phyloP scores from a whole-genome alignment of 1,140 invertebrate species.

The Oryzaephilus surinamensis region DNA sequence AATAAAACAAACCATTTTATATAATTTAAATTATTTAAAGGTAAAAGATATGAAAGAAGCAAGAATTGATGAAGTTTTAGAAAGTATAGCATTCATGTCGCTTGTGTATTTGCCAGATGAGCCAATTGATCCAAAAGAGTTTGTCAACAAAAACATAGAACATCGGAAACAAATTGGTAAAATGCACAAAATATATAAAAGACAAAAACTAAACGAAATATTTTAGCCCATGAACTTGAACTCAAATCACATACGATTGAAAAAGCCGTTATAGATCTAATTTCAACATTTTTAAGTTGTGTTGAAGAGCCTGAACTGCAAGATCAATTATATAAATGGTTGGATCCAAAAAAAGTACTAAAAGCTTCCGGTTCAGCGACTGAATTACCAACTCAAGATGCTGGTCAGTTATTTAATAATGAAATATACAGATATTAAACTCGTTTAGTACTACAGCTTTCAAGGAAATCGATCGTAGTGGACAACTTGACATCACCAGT shows the following conservation, averaged over 20 bases:
- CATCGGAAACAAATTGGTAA: slow-evolving; percentile 42
- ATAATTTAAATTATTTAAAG: slow-evolving; percentile 24
- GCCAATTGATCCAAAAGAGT: slow-evolving; percentile 51
- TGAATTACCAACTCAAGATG: slow-evolving; percentile 42
- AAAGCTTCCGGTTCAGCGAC: slow-evolving; percentile 45
- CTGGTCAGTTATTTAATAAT: slow-evolving; percentile 33
- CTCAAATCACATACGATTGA: slow-evolving; percentile 51
- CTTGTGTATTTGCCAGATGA: slow-evolving; percentile 55
- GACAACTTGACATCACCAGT: slow-evolving; percentile 44
- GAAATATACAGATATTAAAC: not conserved
- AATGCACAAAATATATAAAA: slow-evolving; percentile 1
- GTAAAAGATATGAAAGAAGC: slow-evolving; percentile 66
- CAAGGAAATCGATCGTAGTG: slow-evolving; percentile 45
- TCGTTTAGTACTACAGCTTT: slow-evolving; percentile 39
- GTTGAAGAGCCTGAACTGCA: slow-evolving; percentile 44
- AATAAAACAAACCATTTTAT: slow-evolving; percentile 11
- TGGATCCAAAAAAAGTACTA: slow-evolving; percentile 47
- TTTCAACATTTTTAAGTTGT: slow-evolving; percentile 55
- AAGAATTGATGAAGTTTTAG: slow-evolving; percentile 58
- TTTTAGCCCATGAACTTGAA: slow-evolving; percentile 40
- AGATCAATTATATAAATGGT: slow-evolving; percentile 50
- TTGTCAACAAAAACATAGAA: slow-evolving; percentile 53
- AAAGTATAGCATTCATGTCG: slow-evolving; percentile 49
- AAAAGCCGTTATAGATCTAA: slow-evolving; percentile 54
- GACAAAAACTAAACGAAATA: not conserved